phyloP scores from a whole-genome alignment of 2,888 invertebrate species.

The Petrophora chlorosata region DNA sequence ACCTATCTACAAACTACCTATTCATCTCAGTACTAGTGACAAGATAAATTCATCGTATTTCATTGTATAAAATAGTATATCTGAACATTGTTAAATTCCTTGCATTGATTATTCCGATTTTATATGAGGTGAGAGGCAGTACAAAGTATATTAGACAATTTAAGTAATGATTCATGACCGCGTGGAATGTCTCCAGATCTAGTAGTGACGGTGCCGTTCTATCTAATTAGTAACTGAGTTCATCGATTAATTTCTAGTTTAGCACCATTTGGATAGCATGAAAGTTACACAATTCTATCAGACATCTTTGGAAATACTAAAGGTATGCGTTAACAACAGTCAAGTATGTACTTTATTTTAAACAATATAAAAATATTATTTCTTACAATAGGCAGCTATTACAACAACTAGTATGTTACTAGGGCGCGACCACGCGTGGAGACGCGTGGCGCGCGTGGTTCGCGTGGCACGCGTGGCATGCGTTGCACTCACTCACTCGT shows the following conservation, averaged over 20 bases:
- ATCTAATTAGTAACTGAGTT: constrained; percentile 34
- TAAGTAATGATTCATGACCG: constrained; percentile 27
- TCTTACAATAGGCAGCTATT: constrained; percentile 69
- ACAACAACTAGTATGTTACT: constrained; percentile 49
- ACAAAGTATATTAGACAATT: not conserved
- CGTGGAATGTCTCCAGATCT: constrained; percentile 27
- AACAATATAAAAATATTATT: constrained; percentile 81
- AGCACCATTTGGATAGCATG: constrained; percentile 72
- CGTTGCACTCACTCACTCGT: constrained; percentile 35
- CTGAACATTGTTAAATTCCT: constrained; percentile 31
- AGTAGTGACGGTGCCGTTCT: constrained; percentile 33
- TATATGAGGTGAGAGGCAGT: constrained; percentile 17
- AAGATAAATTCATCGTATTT: constrained; percentile 21
- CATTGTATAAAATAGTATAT: constrained; percentile 22
- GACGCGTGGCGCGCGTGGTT: constrained; percentile 17
- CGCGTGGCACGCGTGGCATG: too few species aligned
- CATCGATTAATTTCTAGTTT: constrained; percentile 52
- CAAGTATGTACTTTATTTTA: constrained; percentile 74
- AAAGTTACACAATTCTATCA: constrained; percentile 54
- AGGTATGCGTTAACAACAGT: constrained; percentile 70
- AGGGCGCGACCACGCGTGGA: too few species aligned
- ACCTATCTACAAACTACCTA: constrained; percentile 17
- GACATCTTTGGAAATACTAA: constrained; percentile 69
- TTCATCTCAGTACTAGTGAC: constrained; percentile 28
- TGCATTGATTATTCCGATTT: constrained; percentile 16